phyloP scores from a whole-genome alignment of 1,140 invertebrate genomes.

The Anoplolepis gracilipes region DNA sequence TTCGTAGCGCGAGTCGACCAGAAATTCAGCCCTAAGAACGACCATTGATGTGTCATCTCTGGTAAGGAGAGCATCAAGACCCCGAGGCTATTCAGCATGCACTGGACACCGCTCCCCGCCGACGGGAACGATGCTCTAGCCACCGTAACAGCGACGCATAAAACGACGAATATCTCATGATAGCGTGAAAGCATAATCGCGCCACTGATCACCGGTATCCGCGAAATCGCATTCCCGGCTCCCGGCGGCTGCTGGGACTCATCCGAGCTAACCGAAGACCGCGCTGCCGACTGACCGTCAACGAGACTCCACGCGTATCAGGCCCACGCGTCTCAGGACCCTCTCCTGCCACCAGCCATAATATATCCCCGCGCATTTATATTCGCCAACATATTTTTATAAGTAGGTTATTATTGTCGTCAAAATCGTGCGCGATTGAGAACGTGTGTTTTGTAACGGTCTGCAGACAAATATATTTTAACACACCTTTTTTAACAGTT shows the following conservation, averaged over 20 bases:
- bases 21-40: slow-evolving; percentile 44
- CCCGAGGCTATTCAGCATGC: slow-evolving; percentile 28
- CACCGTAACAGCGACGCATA: slow-evolving; percentile 23
- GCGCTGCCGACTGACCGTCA: slow-evolving; percentile 58
- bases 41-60: slow-evolving; percentile 64
- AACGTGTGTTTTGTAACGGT: background rate
- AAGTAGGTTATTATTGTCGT: slow-evolving; percentile 14
- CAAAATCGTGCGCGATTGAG: too few species aligned
- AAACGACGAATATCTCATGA: slow-evolving; percentile 16
- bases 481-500: background rate
- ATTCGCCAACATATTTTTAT: slow-evolving; percentile 2
- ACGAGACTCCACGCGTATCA: slow-evolving; percentile 20
- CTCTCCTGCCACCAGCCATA: slow-evolving; percentile 51
- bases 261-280: slow-evolving; percentile 38
- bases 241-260: slow-evolving; percentile 11
- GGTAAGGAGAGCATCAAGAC: slow-evolving; percentile 58
- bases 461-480: background rate
- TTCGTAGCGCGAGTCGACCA: slow-evolving; percentile 35
- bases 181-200: slow-evolving; percentile 51
- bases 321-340: slow-evolving; percentile 47
- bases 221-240: slow-evolving; percentile 39
- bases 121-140: background rate
- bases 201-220: background rate
- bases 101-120: slow-evolving; percentile 2
- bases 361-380: slow-evolving; percentile 12